phyloP scores from a whole-genome alignment of 2,113 vertebrate genomes.

The Onychostruthus taczanowskii region DNA sequence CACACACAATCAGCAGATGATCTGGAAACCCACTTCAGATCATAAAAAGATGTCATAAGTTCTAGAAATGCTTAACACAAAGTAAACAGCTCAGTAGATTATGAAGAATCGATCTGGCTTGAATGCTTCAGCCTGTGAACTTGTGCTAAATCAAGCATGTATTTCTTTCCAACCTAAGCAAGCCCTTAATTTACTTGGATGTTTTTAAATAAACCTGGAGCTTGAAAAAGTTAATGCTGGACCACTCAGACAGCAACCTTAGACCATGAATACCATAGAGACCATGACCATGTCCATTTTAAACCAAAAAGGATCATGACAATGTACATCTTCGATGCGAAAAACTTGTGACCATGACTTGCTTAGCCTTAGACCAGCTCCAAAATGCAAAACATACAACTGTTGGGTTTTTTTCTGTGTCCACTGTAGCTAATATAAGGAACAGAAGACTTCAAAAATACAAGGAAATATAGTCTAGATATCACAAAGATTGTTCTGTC shows the following conservation, averaged over 20 bases:
- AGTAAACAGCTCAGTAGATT: background rate
- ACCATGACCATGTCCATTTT: background rate
- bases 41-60: background rate
- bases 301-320: background rate
- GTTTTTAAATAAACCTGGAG: background rate
- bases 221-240: background rate
- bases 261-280: background rate
- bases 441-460: background rate
- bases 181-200: background rate
- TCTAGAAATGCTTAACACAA: background rate
- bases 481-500: background rate
- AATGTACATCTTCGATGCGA: background rate
- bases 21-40: background rate
- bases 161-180: background rate
- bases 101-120: background rate
- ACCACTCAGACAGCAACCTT: background rate
- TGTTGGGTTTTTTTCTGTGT: background rate
- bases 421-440: background rate
- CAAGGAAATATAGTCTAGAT: background rate
- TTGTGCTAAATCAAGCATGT: background rate
- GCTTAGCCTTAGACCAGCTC: background rate
- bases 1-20: accelerated
- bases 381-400: background rate
- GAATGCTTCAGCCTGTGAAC: background rate
- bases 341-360: background rate